These are phyloP conservation scores for Lepidochrysops patricia DNA, from an alignment of 2,888 invertebrate genomes.

Conservation along the genomic window DNA sequence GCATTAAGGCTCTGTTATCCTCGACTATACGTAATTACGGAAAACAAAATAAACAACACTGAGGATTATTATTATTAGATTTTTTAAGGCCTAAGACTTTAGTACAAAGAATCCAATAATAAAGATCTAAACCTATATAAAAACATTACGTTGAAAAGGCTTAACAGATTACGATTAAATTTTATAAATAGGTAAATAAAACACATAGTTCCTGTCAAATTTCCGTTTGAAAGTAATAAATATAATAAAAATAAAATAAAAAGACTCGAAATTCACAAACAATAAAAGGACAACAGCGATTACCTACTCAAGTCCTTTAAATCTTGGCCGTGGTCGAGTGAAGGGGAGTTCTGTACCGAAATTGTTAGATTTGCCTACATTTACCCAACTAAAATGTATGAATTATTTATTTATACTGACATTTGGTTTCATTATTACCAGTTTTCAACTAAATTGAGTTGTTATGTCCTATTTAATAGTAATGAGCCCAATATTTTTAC, in stretches of 20 bases:
- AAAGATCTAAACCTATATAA: too few relatives aligned
- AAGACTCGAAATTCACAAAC: background rate
- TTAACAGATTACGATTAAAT: too few relatives aligned
- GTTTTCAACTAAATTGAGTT: background rate
- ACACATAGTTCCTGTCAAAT: too few relatives aligned
- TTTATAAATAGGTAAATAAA: too few relatives aligned
- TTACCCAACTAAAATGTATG: background rate
- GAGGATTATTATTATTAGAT: background rate
- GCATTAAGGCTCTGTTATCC: background rate
- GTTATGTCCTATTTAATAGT: background rate
- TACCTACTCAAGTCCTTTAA: too few relatives aligned
- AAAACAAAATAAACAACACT: background rate
- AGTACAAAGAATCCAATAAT: too few relatives aligned
- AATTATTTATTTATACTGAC: slow-evolving; percentile 1
- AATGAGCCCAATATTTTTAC: background rate
- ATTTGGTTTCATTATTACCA: background rate
- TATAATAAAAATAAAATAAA: too few relatives aligned
- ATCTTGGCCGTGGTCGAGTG: slow-evolving; percentile 1
- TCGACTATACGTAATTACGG: background rate
- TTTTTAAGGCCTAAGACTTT: background rate
- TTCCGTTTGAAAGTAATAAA: too few relatives aligned
- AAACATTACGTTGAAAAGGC: too few relatives aligned
- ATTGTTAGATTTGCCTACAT: background rate
- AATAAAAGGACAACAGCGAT: background rate
- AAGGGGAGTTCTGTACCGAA: slow-evolving; percentile 2